Evolutionary conservation across 1,140 invertebrate genomes (phyloP).

Genomic region (Leptopilina boulardi): DNA sequence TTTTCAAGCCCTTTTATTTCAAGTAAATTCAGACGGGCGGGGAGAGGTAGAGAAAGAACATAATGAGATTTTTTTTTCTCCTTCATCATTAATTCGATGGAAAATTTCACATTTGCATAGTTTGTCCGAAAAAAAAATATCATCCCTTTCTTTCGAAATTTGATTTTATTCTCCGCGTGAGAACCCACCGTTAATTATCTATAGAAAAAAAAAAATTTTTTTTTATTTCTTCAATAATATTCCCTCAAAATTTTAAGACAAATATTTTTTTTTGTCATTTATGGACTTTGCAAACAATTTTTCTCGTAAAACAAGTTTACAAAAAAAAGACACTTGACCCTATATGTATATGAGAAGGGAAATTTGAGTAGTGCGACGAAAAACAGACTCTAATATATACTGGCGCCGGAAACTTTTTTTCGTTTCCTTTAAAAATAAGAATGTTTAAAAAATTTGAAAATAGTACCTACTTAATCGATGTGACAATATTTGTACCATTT

Average conservation of each 20-base stretch:
- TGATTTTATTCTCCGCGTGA: background rate
- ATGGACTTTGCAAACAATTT: too few species aligned
- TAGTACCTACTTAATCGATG: conserved; percentile 41
- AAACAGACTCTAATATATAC: conserved; percentile 46
- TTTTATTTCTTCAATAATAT: too few species aligned
- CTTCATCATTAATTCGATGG: background rate
- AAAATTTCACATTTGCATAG: conserved; percentile 26
- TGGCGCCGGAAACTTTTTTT: conserved; percentile 23
- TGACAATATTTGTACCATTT: conserved; percentile 46
- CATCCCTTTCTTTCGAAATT: background rate
- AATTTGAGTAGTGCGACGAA: conserved; percentile 56
- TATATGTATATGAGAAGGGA: too few species aligned
- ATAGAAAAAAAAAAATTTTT: too few species aligned
- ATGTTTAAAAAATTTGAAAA: conserved; percentile 5
- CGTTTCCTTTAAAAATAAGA: conserved; percentile 32
- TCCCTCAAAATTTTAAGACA: too few species aligned
- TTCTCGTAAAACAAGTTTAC: too few species aligned
- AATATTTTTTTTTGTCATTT: too few species aligned
- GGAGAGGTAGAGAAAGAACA: conserved; percentile 43
- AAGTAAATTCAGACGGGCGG: conserved; percentile 45
- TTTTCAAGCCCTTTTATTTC: conserved; percentile 56
- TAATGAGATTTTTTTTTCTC: conserved; percentile 51
- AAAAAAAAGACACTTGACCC: too few species aligned
- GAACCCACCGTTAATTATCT: background rate
- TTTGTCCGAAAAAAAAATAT: background rate